Base-by-base conservation (phyloP, 1,140 invertebrate genomes). In the Aphaenogaster rudis region DNA sequence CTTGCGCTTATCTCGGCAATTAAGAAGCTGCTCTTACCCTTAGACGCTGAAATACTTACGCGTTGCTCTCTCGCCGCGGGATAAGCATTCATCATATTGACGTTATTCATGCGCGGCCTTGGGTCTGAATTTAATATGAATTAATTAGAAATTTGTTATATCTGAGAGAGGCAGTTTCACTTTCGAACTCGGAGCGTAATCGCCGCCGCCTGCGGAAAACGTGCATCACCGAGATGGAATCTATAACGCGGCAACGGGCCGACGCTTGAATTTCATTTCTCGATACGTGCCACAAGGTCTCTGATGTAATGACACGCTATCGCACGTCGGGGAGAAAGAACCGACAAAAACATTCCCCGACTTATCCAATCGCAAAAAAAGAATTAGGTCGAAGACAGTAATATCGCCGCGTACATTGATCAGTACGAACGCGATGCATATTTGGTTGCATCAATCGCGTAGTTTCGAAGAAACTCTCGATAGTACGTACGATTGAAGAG, bases 181-280 rank as follows among this genome's bases (percentile, higher is more conserved):
- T 84, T 84, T 84, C 69, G 33, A 54, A 48, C 17, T 11, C 33
- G 61, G 42, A 67, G 54, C 77, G 78, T 89, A 81, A 79, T 85
- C 67, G 42, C 52, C 59, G 67, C 50, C 71, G 79, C 9, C 82
- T 33, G 17, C 61, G 88, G 88, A 90, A 67, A 90, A 77, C 71
- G 71, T 36, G 82, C 80, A 80, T 86, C 63, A 66, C 21, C 57
- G 85, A 72, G 86, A 87, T 77, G 88, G 80, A 86, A 89, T 89
- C 63, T 66, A 36, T 28, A 28, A 28, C 28, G 28, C 28, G 28
- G 28, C 48, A 61, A 69, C 57, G 86, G 72, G 86, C 48, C 64
- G 66, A 21, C 61, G 76, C 85, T 88, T 79, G 54, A 90, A 88
- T 91, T 88, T 84, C 90, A 84, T 85, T 87, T 91, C 87, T 77